Evolutionary conservation across 2,797 vertebrate genomes (phyloP), one percentile per base, ranked within the genome.

Genomic region (Botia almorhae): DNA sequence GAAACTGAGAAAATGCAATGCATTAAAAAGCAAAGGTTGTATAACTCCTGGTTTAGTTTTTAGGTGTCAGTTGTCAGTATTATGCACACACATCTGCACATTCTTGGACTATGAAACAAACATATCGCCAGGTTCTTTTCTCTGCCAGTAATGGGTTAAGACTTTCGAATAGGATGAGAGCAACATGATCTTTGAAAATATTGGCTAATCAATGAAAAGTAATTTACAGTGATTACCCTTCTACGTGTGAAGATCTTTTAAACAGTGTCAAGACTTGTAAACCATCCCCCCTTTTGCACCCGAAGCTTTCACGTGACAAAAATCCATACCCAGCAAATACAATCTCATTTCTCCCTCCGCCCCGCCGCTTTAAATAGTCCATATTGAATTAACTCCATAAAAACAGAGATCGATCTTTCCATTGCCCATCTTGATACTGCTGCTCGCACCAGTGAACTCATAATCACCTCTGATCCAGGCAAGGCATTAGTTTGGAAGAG

Each of bases 381-480:
- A 85, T 91, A 92, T 92, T 92, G 90, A 93, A 93, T 93, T 92
- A 93, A 93, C 90, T 92, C 67, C 83, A 90, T 93, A 92, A 91
- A 91, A 93, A 89, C 88, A 90, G 89, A 92, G 90, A 93, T 93
- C 90, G 90, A 93, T 93, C 89, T 90, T 88, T 89, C 91, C 84
- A 83, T 90, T 88, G 88, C 87, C 90, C 91, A 87, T 93, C 88
- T 91, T 84, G 83, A 87, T 86, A 87, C 85, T 43, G 84, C 81
- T 85, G 85, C 83, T 89, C 83, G 84, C 90, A 90, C 92, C 86
- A 80, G 71, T 88, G 87, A 89, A 85, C 87, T 89, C 82, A 82
- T 92, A 91, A 93, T 91, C 89, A 90, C 88, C 81, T 81, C 79
- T 91, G 89, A 92, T 90, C 85, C 88, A 87, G 81, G 82, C 73